Percentiles rank a stretch among this genome's conserved stretches.
These are phyloP conservation scores for Axinella damicornis DNA, from an alignment of 37 sponge, comb jelly and placozoan species.

Conservation along the genomic window DNA sequence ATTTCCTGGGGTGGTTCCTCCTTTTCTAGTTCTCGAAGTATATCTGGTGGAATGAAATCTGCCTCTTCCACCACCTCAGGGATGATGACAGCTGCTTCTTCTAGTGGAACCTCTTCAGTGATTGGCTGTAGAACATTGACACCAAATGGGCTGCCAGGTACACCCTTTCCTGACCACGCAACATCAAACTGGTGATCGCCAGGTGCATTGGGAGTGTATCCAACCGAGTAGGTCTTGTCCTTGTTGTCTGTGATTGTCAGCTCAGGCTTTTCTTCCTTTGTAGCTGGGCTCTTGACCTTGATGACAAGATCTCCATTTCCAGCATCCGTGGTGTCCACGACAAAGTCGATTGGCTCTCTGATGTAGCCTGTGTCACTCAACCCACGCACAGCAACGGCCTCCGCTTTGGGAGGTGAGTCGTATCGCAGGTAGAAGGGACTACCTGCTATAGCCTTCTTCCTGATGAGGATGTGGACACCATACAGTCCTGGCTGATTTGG, in stretches of 20 bases:
- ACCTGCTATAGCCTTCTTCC: conserved; percentile 1
- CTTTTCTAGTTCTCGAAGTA: too few relatives aligned
- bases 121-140: conserved; percentile 8
- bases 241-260: conserved; percentile 33
- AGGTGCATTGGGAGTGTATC: conserved; percentile 54
- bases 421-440: conserved; percentile 67
- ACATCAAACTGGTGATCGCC: conserved; percentile 65
- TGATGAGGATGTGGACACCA: conserved; percentile 24
- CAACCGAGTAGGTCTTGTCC: conserved; percentile 45
- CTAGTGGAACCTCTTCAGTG: background rate
- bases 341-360: conserved; percentile 37
- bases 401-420: conserved; percentile 31
- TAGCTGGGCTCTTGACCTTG: conserved; percentile 12
- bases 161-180: conserved; percentile 40
- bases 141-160: conserved; percentile 45
- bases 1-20: too few relatives aligned
- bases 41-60: too few relatives aligned
- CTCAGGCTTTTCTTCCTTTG: conserved; percentile 15
- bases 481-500: conserved; percentile 66
- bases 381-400: conserved; percentile 23
- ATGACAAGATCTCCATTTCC: conserved; percentile 33
- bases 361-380: conserved; percentile 26
- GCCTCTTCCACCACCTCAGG: background rate
- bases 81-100: conserved; percentile 22
- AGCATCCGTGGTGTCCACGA: conserved; percentile 38